Percentiles rank a stretch among this genome's conserved stretches.
Conservation (phyloP, 35 echinoderm and acorn worm genomes). For the Strongylocentrotus purpuratus region DNA sequence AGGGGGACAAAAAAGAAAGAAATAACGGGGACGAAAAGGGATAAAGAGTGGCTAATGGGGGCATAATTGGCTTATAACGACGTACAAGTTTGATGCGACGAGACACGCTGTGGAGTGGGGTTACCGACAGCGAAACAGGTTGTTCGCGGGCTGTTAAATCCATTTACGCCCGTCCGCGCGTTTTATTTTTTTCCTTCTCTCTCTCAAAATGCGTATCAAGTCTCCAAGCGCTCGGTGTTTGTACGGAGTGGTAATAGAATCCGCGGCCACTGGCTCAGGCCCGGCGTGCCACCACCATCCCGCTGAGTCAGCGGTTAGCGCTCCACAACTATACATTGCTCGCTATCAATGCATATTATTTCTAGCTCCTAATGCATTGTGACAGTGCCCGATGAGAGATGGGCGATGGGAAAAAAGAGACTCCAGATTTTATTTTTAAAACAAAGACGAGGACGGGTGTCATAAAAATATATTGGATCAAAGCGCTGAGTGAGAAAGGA, state of each 20-base stretch:
- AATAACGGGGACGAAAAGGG: not conserved
- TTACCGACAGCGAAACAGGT: not conserved
- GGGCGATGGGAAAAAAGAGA: not conserved
- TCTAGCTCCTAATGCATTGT: not conserved
- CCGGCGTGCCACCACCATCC: not conserved
- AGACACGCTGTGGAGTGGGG: not conserved
- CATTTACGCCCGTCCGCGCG: not conserved
- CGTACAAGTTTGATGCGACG: conserved; percentile 10
- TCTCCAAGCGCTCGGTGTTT: not conserved
- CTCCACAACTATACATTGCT: not conserved
- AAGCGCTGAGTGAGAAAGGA: not conserved
- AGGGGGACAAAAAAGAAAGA: not conserved
- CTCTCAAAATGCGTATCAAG: too few species aligned
- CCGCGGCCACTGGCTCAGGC: not conserved
- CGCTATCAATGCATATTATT: not conserved
- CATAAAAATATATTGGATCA: conserved; percentile 35
- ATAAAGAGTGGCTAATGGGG: conserved; percentile 18
- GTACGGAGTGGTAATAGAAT: conserved; percentile 10
- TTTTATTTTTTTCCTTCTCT: too few species aligned
- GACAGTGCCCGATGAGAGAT: not conserved
- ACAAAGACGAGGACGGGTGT: conserved; percentile 12
- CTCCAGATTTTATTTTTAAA: not conserved
- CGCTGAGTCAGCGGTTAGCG: not conserved
- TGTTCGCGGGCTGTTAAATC: not conserved
- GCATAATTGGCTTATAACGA: conserved; percentile 27